These are phyloP conservation scores for Onychomys torridus DNA, from an alignment of 2,797 vertebrate species.

Conservation along the genomic window DNA sequence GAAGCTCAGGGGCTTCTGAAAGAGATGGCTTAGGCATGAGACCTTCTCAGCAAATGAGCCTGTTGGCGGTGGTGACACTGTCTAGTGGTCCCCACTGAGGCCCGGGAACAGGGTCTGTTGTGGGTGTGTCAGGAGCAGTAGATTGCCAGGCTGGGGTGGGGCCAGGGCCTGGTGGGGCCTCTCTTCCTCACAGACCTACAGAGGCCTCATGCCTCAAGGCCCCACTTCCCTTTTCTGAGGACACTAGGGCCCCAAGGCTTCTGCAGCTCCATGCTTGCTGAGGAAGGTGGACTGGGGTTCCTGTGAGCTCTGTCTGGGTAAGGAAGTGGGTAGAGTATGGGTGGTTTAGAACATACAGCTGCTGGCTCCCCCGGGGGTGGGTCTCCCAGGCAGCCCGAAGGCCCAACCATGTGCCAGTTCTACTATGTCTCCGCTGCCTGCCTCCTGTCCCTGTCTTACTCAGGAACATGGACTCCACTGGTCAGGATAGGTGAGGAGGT, in stretches of 20 bases:
- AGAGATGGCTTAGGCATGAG: rapidly evolving
- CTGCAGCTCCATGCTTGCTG: neutral
- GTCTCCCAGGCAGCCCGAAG: neutral
- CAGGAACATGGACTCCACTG: too few species aligned
- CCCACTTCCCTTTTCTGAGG: conserved; percentile 74
- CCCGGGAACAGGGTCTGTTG: rapidly evolving
- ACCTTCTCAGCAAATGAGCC: neutral
- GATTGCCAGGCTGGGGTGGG: neutral
- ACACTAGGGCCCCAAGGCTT: neutral
- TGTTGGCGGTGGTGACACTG: rapidly evolving
- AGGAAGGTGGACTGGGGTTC: conserved; percentile 42
- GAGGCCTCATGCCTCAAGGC: neutral
- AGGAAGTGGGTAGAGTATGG: conserved; percentile 60
- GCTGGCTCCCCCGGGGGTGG: neutral
- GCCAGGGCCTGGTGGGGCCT: neutral
- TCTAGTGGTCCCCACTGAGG: too few species aligned
- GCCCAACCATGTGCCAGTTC: rapidly evolving
- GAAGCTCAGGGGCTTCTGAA: neutral
- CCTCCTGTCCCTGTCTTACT: neutral
- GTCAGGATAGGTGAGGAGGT: neutral
- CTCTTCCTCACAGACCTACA: neutral
- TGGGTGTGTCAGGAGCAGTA: neutral
- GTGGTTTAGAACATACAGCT: neutral
- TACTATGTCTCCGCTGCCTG: rapidly evolving
- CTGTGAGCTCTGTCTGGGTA: neutral